Conservation (phyloP, 2,888 invertebrate genomes). For the Coecobrya sp. region DNA sequence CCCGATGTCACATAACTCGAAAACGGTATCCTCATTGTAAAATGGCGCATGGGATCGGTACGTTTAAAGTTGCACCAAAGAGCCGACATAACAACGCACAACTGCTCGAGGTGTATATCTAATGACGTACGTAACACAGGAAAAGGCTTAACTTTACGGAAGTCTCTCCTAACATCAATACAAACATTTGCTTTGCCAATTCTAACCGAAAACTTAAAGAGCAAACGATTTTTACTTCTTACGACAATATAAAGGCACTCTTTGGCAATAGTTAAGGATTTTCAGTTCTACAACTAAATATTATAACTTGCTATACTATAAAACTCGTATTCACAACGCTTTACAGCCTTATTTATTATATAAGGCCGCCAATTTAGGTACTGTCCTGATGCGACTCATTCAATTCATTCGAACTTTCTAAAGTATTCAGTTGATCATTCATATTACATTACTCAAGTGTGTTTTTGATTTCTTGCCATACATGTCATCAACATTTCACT, state of each 20-base stretch:
- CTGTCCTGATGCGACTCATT: constrained; percentile 44
- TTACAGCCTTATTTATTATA: not conserved
- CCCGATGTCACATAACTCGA: not conserved
- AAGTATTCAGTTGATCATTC: constrained; percentile 37
- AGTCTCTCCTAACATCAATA: not conserved
- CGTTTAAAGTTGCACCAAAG: too few species aligned
- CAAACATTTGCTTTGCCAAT: constrained; percentile 30
- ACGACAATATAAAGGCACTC: not conserved
- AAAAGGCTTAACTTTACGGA: not conserved
- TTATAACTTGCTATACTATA: too few species aligned
- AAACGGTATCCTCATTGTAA: not conserved
- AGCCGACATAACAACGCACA: too few species aligned
- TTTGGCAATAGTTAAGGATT: constrained; percentile 25
- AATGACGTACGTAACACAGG: too few species aligned
- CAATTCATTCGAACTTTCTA: constrained; percentile 39
- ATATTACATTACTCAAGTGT: not conserved
- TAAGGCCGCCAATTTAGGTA: not conserved
- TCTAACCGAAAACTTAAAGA: not conserved
- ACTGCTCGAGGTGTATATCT: too few species aligned
- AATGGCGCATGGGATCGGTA: not conserved
- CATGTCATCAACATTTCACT: constrained; percentile 49
- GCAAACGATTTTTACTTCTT: not conserved
- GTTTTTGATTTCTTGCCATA: constrained; percentile 74
- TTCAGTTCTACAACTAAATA: not conserved
- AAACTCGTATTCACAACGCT: not conserved